phyloP scores from a whole-genome alignment of 2,797 vertebrate genomes.

The Macroramphosus scolopax region DNA sequence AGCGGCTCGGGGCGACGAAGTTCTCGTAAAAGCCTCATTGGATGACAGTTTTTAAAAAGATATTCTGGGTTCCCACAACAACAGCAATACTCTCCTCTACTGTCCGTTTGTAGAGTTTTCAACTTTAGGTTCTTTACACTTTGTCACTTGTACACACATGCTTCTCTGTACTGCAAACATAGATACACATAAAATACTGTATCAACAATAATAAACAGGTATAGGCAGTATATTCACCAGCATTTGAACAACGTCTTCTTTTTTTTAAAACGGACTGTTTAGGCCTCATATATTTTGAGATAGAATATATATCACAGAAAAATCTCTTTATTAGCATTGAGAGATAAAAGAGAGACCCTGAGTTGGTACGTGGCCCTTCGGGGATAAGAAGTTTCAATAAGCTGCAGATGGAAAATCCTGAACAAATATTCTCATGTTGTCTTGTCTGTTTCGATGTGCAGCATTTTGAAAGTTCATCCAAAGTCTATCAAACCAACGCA shows the following conservation, averaged over 20 bases:
- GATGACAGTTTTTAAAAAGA: no score
- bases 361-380: conserved; percentile 27
- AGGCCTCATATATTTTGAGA: not conserved
- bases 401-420: conserved; percentile 22
- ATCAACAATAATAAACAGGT: not conserved
- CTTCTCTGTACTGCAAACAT: conserved; percentile 9
- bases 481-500: conserved; percentile 27
- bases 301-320: conserved; percentile 12
- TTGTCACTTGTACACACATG: not conserved
- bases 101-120: conserved; percentile 9
- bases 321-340: conserved; percentile 10
- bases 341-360: conserved; percentile 35
- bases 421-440: not conserved
- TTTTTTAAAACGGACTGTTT: not conserved
- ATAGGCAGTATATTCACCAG: not conserved
- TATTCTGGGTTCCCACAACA: conserved; percentile 7
- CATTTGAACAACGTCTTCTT: no score
- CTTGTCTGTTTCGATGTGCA: conserved; percentile 25
- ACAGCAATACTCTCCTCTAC: not conserved
- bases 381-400: conserved; percentile 20
- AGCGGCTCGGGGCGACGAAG: not conserved
- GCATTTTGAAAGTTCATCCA: conserved; percentile 27
- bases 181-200: conserved; percentile 2
- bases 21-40: no score
- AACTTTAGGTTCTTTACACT: not conserved